Percentiles rank a stretch among this genome's conserved stretches.
phyloP scores from a whole-genome alignment of 2,113 vertebrate species.

The Stigmatopora nigra region DNA sequence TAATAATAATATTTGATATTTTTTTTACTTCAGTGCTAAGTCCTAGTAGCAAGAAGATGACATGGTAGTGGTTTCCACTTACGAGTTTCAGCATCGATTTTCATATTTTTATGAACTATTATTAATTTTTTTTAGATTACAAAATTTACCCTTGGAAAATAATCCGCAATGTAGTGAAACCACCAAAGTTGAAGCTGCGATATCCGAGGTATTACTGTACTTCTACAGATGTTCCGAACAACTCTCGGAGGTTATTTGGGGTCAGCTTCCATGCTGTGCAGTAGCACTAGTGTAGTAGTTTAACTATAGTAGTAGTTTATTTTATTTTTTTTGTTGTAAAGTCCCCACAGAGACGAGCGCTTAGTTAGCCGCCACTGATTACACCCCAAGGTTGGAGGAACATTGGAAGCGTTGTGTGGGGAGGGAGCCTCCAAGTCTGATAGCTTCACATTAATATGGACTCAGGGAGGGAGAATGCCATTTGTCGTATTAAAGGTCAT shows the following conservation, averaged over 20 bases:
- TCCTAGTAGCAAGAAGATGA: too few relatives aligned
- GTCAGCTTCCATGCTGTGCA: constrained; percentile 1
- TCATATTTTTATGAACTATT: not conserved
- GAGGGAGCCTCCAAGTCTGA: constrained; percentile 58
- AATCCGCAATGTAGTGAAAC: too few relatives aligned
- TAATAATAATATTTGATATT: not conserved
- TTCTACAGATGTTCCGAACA: too few relatives aligned
- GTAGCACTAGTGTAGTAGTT: not conserved
- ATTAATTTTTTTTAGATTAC: too few relatives aligned
- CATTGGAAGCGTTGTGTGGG: constrained; percentile 55
- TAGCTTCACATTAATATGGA: constrained; percentile 66
- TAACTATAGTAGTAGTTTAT: not conserved
- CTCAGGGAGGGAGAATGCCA: constrained; percentile 55
- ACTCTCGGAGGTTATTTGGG: constrained; percentile 1
- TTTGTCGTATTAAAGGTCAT: constrained; percentile 57
- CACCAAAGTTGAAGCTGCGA: too few relatives aligned
- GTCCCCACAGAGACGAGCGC: constrained; percentile 26
- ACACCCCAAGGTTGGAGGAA: constrained; percentile 56
- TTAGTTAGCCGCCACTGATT: constrained; percentile 52
- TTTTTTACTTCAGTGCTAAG: not conserved
- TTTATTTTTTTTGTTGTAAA: constrained; percentile 9
- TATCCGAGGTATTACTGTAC: too few relatives aligned
- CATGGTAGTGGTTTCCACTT: too few relatives aligned
- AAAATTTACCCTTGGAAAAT: too few relatives aligned
- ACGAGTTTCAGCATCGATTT: too few relatives aligned